Evolutionary conservation across 2,888 invertebrate species (phyloP).

Genomic region (Ormyrus labotus): DNA sequence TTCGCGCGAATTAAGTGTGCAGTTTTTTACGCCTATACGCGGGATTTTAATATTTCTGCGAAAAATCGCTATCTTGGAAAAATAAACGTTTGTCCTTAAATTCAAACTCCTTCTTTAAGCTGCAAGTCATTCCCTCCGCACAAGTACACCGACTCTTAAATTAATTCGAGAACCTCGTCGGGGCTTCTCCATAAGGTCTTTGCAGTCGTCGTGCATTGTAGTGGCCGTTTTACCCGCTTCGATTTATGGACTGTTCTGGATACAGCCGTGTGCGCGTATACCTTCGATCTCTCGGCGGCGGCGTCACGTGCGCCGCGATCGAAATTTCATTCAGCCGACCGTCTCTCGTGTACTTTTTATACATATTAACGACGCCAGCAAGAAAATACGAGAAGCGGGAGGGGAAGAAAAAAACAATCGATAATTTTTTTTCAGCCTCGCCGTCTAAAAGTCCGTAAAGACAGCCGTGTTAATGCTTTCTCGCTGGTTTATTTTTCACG

Average conservation of each 20-base stretch:
- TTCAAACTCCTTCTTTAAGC: not conserved
- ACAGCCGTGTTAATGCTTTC: conserved; percentile 1
- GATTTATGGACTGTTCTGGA: conserved; percentile 44
- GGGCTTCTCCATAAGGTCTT: conserved; percentile 17
- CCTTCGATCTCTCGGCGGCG: not conserved
- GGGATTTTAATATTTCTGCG: too few relatives aligned
- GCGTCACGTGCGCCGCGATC: conserved; percentile 30
- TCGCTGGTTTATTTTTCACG: conserved; percentile 15
- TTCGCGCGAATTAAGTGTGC: conserved; percentile 45
- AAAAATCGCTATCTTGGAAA: too few relatives aligned
- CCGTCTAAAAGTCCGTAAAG: not conserved
- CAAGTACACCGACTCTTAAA: not conserved
- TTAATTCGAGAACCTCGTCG: conserved; percentile 28
- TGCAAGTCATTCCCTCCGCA: too few relatives aligned
- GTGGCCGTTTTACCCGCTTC: conserved; percentile 28
- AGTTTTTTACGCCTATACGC: conserved; percentile 23
- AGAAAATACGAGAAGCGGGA: not conserved
- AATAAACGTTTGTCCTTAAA: too few relatives aligned
- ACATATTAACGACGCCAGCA: conserved; percentile 21
- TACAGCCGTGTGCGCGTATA: conserved; percentile 7
- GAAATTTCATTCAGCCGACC: conserved; percentile 38
- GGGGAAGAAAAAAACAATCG: not conserved
- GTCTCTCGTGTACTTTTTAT: conserved; percentile 21
- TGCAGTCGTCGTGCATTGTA: conserved; percentile 24
- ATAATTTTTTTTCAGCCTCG: not conserved